phyloP scores from a whole-genome alignment of 2,888 invertebrate genomes.

The Chrysina gloriosa region DNA sequence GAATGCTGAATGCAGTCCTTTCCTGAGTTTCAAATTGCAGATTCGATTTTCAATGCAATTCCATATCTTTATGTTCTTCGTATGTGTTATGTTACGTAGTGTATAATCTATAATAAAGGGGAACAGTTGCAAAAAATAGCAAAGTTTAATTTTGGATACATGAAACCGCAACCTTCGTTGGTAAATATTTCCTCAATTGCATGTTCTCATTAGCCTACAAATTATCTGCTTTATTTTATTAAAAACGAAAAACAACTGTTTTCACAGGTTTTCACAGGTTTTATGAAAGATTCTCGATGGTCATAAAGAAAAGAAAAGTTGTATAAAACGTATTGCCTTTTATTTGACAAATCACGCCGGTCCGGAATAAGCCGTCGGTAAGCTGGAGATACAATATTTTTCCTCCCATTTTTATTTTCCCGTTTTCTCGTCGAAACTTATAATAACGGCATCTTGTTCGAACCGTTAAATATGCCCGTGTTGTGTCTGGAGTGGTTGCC shows the following conservation, averaged over 20 bases:
- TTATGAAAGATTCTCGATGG: background rate
- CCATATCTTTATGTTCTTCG: too few relatives aligned
- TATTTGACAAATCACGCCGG: background rate
- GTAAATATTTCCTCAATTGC: too few relatives aligned
- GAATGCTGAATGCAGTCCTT: too few relatives aligned
- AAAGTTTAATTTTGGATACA: too few relatives aligned
- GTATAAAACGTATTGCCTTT: background rate
- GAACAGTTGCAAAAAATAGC: too few relatives aligned
- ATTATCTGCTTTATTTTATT: too few relatives aligned
- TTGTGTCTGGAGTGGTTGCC: constrained; percentile 23
- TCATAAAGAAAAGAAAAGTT: background rate
- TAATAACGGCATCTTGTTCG: constrained; percentile 21
- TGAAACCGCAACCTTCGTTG: too few relatives aligned
- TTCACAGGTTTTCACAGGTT: background rate
- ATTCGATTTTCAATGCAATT: too few relatives aligned
- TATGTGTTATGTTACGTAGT: too few relatives aligned
- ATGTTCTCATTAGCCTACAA: too few relatives aligned
- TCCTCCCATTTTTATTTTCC: background rate
- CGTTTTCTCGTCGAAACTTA: background rate
- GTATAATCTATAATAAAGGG: too few relatives aligned
- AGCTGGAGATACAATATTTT: background rate
- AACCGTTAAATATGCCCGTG: constrained; percentile 18
- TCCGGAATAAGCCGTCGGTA: background rate
- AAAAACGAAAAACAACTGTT: background rate
- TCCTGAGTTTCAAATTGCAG: too few relatives aligned